Conservation (phyloP, 2,113 vertebrate genomes). For the Malurus melanocephalus region DNA sequence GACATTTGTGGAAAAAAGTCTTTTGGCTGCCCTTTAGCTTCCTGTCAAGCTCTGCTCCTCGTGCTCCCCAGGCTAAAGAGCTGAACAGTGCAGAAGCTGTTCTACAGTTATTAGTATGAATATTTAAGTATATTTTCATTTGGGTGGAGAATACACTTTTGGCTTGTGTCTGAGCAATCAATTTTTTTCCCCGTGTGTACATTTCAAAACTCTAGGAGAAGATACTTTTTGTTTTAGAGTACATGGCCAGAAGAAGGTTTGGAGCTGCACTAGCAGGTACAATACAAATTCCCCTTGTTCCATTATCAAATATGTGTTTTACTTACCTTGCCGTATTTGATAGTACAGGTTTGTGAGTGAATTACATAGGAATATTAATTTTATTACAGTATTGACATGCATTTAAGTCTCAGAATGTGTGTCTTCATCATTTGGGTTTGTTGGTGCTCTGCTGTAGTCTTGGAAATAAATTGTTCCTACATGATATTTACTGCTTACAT, state of each 20-base stretch:
- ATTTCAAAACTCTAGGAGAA: neutral
- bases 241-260: neutral
- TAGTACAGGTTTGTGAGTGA: neutral
- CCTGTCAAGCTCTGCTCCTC: neutral
- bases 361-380: neutral
- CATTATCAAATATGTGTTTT: neutral
- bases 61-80: neutral
- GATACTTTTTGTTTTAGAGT: neutral
- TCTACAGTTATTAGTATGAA: neutral
- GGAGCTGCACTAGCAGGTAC: neutral
- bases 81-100: neutral
- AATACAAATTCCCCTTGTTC: neutral
- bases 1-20: neutral
- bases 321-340: neutral
- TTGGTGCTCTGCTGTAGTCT: neutral
- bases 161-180: neutral
- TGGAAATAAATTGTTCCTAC: neutral
- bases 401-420: neutral
- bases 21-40: neutral
- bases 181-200: neutral
- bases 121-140: neutral
- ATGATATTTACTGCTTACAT: neutral
- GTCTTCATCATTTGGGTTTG: neutral
- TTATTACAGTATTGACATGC: neutral
- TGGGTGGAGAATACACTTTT: neutral